Percentiles rank a stretch among this genome's conserved stretches.
phyloP scores from a whole-genome alignment of 2,888 invertebrate species.

The Axea sp. region DNA sequence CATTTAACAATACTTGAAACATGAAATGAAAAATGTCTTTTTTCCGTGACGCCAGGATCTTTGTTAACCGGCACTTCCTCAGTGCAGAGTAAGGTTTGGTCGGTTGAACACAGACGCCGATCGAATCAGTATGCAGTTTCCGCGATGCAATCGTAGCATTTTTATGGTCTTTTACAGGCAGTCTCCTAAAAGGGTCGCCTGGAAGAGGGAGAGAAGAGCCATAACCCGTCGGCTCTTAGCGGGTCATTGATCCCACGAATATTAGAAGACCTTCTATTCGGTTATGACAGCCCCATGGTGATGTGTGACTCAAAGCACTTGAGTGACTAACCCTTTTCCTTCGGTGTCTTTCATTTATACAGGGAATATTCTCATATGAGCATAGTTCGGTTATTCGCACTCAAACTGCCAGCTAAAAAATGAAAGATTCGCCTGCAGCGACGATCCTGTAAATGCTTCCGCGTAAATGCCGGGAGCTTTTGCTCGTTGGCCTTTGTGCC shows the following conservation, averaged over 20 bases:
- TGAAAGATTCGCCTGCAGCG: constrained; percentile 9
- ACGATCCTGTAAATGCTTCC: not conserved
- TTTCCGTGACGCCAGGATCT: not conserved
- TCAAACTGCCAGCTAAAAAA: constrained; percentile 19
- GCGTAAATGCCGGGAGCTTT: not conserved
- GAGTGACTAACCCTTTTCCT: constrained; percentile 78
- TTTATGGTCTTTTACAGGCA: constrained; percentile 14
- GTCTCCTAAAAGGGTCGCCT: constrained; percentile 4
- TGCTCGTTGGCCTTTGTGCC: not conserved
- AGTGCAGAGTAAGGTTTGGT: not conserved
- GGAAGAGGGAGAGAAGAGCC: constrained; percentile 3
- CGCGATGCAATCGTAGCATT: constrained; percentile 1
- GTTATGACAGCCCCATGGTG: constrained; percentile 72
- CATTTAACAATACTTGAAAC: not conserved
- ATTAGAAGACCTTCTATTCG: constrained; percentile 72
- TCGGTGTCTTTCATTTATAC: constrained; percentile 22
- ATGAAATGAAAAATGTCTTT: not conserved
- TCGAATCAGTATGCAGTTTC: constrained; percentile 1
- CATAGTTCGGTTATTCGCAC: constrained; percentile 35
- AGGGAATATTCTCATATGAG: constrained; percentile 57
- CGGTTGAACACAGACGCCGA: not conserved
- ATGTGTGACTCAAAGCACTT: constrained; percentile 79
- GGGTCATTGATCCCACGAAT: constrained; percentile 70
- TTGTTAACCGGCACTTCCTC: not conserved
- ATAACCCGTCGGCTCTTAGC: constrained; percentile 8